These are phyloP conservation scores for Drosophila lutescens DNA, from an alignment of 2,888 invertebrate genomes.

Conservation along the genomic window DNA sequence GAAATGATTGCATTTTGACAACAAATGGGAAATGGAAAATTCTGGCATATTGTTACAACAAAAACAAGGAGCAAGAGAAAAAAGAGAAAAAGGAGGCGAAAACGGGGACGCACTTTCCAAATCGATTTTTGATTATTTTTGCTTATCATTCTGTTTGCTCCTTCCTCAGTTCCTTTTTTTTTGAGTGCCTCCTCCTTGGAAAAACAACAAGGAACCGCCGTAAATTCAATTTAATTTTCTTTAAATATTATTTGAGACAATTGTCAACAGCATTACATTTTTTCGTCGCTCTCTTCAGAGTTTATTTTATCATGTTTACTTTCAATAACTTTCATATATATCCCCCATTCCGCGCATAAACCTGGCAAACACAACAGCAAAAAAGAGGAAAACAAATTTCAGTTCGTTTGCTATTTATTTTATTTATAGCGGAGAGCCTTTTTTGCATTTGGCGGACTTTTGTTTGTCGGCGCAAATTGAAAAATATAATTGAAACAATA, in stretches of 20 bases:
- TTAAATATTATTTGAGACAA: constrained; percentile 81
- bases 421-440: constrained; percentile 75
- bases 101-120: constrained; percentile 72
- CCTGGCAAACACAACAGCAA: constrained; percentile 58
- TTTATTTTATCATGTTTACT: constrained; percentile 79
- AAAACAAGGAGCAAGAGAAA: constrained; percentile 16
- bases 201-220: constrained; percentile 49
- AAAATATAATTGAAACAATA: constrained; percentile 80
- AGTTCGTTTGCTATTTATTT: constrained; percentile 75
- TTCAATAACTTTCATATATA: constrained; percentile 70
- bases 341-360: constrained; percentile 63
- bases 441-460: constrained; percentile 64
- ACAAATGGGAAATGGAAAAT: constrained; percentile 49
- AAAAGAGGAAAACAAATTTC: constrained; percentile 46
- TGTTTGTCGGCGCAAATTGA: constrained; percentile 80
- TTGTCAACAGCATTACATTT: constrained; percentile 77
- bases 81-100: constrained; percentile 23
- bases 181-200: not conserved
- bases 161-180: constrained; percentile 6
- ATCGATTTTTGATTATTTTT: constrained; percentile 81
- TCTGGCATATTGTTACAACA: constrained; percentile 69
- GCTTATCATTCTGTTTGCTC: constrained; percentile 66
- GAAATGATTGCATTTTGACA: constrained; percentile 74
- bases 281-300: constrained; percentile 41
- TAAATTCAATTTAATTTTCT: constrained; percentile 80